Conservation (phyloP, 2,113 vertebrate genomes). For the Carassius carassius region DNA sequence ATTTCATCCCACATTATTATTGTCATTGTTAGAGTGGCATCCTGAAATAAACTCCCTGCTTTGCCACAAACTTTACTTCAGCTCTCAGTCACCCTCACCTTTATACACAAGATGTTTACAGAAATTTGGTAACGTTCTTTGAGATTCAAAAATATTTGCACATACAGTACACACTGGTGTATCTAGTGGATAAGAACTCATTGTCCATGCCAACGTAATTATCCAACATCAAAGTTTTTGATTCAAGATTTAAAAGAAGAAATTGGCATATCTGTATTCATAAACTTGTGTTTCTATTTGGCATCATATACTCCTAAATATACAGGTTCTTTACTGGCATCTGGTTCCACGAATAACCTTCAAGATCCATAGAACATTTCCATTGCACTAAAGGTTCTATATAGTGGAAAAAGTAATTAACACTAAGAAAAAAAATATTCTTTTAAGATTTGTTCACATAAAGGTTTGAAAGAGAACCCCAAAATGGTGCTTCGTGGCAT, state of each 20-base stretch:
- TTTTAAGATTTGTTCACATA: too few species aligned
- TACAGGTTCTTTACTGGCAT: too few species aligned
- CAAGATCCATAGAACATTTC: too few species aligned
- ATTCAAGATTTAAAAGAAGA: neutral
- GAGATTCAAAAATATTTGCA: too few species aligned
- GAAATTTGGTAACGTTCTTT: neutral
- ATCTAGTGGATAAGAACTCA: neutral
- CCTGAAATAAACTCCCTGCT: neutral
- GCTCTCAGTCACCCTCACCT: neutral
- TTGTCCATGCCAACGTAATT: neutral
- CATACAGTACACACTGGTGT: neutral
- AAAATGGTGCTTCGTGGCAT: too few species aligned
- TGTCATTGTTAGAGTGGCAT: neutral
- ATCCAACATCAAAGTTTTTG: neutral
- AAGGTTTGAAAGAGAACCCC: too few species aligned
- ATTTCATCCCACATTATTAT: slow-evolving; percentile 51
- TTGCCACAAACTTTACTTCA: neutral
- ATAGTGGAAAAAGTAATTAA: too few species aligned
- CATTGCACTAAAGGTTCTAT: too few species aligned
- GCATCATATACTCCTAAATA: neutral
- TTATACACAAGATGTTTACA: neutral
- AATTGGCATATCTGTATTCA: neutral
- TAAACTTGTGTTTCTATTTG: neutral
- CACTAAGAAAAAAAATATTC: too few species aligned
- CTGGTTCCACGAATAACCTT: too few species aligned